Evolutionary conservation across 2,797 vertebrate genomes (phyloP), one percentile per base, ranked within the genome.

Genomic region (Rhinophrynus dorsalis): DNA sequence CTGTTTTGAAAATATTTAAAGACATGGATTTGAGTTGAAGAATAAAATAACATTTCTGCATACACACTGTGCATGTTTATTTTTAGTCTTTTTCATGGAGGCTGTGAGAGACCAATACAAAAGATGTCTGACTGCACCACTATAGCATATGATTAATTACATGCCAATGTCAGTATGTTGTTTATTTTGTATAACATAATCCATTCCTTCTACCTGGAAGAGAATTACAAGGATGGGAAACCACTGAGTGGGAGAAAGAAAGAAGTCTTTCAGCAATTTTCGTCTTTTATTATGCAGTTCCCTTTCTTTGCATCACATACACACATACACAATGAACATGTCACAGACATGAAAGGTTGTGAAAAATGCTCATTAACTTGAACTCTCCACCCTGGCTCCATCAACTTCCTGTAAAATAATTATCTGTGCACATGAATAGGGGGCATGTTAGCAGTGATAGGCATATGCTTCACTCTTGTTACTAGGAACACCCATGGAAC

Each of bases 111-210:
- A 61, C 67, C 47, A 10, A 18, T 37, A 23, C 32, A 27, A 33
- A 7, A 27, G 13, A 52, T 21, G 17, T 15, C n/a, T 24, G 26
- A 29, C 35, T 20, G 13, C 20, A n/a, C 44, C 30, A 9, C 21
- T 54, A 10, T 15, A 44, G 23, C 27, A 33, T 60, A 58, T 68
- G 65, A 68, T 59, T 40, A 51, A 58, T 50, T 68, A 42, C 24
- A 21, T 29, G 20, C 12, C 38, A 50, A 3, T 1, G 24, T 7
- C 44, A 47, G 18, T 47, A 32, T 67, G 52, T 20, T 67, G 10
- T 45, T 48, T 27, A 15, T 10, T 9, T 42, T 23, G 11, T 3
- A 50, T 50, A n/a, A 30, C 55, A 47, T 57, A 37, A 37, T 47
- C 38, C 18, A 12, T 48, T 42, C 18, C 8, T 29, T 56, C 21